These are phyloP conservation scores for Aptenodytes forsteri DNA, from an alignment of 2,113 vertebrate species.

Conservation along the genomic window DNA sequence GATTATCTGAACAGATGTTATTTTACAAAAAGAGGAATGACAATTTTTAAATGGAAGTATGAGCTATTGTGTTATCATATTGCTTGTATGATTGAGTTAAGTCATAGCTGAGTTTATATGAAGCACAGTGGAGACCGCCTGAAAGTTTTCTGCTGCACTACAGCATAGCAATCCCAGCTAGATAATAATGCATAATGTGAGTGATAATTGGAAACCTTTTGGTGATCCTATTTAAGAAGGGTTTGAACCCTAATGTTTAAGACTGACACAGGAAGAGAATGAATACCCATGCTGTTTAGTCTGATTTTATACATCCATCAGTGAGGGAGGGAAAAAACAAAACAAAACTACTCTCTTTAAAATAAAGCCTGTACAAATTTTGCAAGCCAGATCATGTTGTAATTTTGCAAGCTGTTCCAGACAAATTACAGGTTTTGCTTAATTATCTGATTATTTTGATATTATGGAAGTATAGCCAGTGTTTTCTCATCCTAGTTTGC, in stretches of 20 bases:
- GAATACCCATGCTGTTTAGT: neutral
- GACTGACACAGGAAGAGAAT: neutral
- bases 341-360: neutral
- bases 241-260: neutral
- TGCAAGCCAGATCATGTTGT: neutral
- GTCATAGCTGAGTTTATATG: neutral
- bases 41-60: neutral
- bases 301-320: neutral
- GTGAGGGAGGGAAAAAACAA: neutral
- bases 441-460: neutral
- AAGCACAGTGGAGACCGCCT: neutral
- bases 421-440: neutral
- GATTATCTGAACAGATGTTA: neutral
- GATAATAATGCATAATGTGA: neutral
- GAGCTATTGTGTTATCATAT: neutral
- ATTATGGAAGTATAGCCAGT: neutral
- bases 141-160: neutral
- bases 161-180: neutral
- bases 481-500: neutral
- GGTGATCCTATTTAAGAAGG: neutral
- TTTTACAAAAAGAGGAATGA: neutral
- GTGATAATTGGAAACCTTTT: neutral
- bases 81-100: neutral
- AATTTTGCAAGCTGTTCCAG: neutral
- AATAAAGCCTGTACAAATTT: neutral